phyloP scores from a whole-genome alignment of 2,888 invertebrate species.

The Odontomyia ornata region DNA sequence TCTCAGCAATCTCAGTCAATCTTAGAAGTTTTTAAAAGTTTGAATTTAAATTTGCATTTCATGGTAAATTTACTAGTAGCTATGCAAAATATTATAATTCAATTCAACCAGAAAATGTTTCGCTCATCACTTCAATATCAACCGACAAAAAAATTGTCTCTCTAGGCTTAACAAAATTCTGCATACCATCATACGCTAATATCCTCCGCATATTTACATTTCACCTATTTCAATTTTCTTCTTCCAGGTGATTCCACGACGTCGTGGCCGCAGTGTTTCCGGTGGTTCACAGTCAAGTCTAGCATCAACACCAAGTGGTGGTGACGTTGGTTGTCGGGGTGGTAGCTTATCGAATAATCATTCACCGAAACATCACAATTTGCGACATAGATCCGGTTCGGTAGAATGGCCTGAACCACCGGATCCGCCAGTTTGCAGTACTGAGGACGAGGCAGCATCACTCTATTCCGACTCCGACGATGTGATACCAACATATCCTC shows the following conservation, averaged over 20 bases:
- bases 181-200: neutral
- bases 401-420: conserved; percentile 77
- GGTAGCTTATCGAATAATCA: conserved; percentile 49
- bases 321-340: conserved; percentile 50
- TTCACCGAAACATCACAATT: conserved; percentile 47
- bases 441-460: conserved; percentile 74
- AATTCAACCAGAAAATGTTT: too few species aligned
- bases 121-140: too few species aligned
- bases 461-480: conserved; percentile 71
- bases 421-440: conserved; percentile 70
- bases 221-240: conserved; percentile 34
- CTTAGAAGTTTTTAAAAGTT: too few species aligned
- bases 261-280: conserved; percentile 68
- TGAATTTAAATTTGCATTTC: too few species aligned
- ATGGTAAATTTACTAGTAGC: too few species aligned
- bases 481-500: conserved; percentile 55
- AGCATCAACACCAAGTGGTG: conserved; percentile 71
- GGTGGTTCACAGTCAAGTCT: conserved; percentile 73
- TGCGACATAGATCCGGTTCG: conserved; percentile 50
- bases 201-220: neutral
- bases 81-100: too few species aligned
- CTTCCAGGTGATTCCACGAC: conserved; percentile 68
- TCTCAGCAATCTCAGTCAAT: too few species aligned
- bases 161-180: conserved; percentile 4
- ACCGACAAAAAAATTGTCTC: too few species aligned